Conservation (phyloP, 1,140 invertebrate genomes). For the Harlomillsia oculata region DNA sequence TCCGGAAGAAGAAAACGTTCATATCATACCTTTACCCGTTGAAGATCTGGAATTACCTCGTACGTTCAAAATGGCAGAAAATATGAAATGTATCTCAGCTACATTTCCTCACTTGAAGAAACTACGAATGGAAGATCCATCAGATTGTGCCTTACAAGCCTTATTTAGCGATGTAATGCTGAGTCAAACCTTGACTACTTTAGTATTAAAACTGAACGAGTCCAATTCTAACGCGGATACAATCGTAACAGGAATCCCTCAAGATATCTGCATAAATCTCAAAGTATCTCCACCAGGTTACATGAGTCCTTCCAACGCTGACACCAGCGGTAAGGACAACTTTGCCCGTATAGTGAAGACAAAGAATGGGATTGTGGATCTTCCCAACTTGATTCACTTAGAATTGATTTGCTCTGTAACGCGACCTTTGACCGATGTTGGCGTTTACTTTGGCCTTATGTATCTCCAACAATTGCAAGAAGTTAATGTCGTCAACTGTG, state of each 20-base stretch:
- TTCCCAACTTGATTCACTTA: too few relatives aligned
- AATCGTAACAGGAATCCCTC: background rate
- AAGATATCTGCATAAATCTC: slow-evolving; percentile 2
- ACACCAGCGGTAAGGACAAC: background rate
- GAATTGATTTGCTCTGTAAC: background rate
- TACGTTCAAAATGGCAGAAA: background rate
- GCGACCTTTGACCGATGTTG: slow-evolving; percentile 2
- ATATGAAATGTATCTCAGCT: background rate
- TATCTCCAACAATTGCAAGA: too few relatives aligned
- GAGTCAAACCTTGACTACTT: background rate
- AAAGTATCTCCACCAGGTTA: background rate
- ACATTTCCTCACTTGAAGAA: background rate
- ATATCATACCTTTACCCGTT: too few relatives aligned
- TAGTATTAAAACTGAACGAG: background rate
- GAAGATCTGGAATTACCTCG: background rate
- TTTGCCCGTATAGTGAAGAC: background rate
- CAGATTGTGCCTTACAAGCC: background rate
- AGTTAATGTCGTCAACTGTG: too few relatives aligned
- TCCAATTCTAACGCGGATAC: background rate
- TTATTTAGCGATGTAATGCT: too few relatives aligned
- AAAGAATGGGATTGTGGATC: too few relatives aligned
- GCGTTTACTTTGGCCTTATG: background rate
- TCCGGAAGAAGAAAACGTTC: too few relatives aligned
- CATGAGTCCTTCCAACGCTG: background rate
- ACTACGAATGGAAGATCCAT: background rate